These are phyloP conservation scores for Dryobates pubescens DNA, from an alignment of 2,797 vertebrate genomes.

Conservation along the genomic window DNA sequence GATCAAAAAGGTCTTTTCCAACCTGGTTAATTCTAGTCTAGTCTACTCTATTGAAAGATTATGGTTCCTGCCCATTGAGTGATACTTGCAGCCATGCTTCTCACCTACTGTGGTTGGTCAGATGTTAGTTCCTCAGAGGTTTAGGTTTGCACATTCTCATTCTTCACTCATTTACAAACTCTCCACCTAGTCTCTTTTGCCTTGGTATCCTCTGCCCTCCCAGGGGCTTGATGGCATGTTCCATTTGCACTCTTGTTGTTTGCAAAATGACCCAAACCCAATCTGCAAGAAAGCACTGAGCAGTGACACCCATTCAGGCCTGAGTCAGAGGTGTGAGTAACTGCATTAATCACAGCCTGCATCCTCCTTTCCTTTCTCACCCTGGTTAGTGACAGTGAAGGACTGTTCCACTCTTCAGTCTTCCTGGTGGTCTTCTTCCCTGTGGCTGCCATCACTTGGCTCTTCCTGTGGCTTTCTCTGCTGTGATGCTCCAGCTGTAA, in stretches of 20 bases:
- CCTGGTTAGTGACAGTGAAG: neutral
- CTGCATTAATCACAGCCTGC: neutral
- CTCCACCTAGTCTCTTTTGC: neutral
- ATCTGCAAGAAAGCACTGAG: neutral
- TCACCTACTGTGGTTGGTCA: neutral
- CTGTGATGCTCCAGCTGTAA: conserved; percentile 2
- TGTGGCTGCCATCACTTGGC: neutral
- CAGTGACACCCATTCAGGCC: neutral
- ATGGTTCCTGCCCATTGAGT: neutral
- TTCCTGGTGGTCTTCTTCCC: conserved; percentile 1
- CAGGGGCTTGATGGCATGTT: neutral
- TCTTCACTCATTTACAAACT: neutral
- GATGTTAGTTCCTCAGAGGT: neutral
- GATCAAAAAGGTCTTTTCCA: too few species aligned
- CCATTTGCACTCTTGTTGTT: neutral
- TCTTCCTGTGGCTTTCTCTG: conserved; percentile 28
- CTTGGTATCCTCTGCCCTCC: neutral
- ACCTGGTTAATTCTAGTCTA: too few species aligned
- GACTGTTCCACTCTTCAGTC: neutral
- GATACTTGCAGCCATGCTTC: neutral
- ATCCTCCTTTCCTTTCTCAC: neutral
- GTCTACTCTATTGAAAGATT: neutral
- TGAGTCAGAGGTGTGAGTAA: conserved; percentile 25
- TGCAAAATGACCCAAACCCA: neutral
- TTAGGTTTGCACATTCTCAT: neutral